Evolutionary conservation across 1,140 invertebrate species (phyloP).

Genomic region (Maniola jurtina): DNA sequence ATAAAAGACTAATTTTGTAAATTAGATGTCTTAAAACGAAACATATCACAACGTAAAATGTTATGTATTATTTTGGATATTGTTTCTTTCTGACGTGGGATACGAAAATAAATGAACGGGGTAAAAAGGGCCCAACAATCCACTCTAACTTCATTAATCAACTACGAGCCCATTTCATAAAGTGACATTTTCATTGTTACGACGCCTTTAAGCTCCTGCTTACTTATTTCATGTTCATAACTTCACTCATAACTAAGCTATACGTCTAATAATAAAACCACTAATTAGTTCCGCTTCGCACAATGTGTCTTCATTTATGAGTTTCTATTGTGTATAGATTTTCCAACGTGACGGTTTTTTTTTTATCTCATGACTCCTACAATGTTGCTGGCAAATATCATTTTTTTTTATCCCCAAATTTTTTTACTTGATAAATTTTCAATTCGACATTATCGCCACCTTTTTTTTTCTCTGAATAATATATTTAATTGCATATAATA

Average conservation of each 20-base stretch:
- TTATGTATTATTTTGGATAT: constrained; percentile 44
- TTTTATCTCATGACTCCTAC: constrained; percentile 13
- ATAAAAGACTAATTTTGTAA: too few relatives aligned
- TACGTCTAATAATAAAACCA: constrained; percentile 51
- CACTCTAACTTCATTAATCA: constrained; percentile 69
- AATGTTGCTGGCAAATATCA: neutral
- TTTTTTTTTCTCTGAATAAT: too few relatives aligned
- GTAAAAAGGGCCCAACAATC: constrained; percentile 53
- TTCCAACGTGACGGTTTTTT: constrained; percentile 33
- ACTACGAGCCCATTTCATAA: constrained; percentile 64
- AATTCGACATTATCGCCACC: too few relatives aligned
- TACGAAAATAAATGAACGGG: constrained; percentile 59
- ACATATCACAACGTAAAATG: constrained; percentile 7
- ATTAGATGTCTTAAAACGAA: too few relatives aligned
- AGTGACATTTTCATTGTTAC: constrained; percentile 74
- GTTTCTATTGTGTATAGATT: constrained; percentile 35
- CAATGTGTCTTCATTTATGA: constrained; percentile 33
- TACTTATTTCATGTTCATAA: constrained; percentile 64
- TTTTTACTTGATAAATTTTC: too few relatives aligned
- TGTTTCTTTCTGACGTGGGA: constrained; percentile 38
- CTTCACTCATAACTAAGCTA: constrained; percentile 40
- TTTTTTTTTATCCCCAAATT: neutral
- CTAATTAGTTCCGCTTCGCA: constrained; percentile 43
- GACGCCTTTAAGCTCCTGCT: constrained; percentile 60
- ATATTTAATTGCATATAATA: too few relatives aligned